Evolutionary conservation across 2,888 invertebrate genomes (phyloP).

Genomic region (Coremacera marginata): DNA sequence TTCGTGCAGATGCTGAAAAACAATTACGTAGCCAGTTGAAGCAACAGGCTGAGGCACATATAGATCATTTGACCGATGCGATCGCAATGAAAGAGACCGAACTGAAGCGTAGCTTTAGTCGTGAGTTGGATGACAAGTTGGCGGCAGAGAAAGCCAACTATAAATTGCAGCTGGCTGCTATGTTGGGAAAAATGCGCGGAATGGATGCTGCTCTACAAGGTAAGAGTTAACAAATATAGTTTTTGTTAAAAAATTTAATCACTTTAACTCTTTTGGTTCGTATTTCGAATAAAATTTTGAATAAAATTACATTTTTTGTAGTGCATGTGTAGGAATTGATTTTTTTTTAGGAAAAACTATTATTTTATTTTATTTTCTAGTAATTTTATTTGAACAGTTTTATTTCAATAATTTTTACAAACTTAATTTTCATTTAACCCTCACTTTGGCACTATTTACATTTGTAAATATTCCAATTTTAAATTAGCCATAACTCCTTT

Average conservation of each 20-base stretch:
- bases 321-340: too few relatives aligned
- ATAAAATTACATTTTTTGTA: too few relatives aligned
- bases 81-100: slow-evolving; percentile 72
- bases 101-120: slow-evolving; percentile 71
- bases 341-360: too few relatives aligned
- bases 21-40: slow-evolving; percentile 84
- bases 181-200: slow-evolving; percentile 81
- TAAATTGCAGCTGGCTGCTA: slow-evolving; percentile 78
- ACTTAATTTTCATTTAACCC: too few relatives aligned
- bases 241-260: not conserved
- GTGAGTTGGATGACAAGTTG: slow-evolving; percentile 77
- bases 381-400: too few relatives aligned
- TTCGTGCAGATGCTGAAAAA: slow-evolving; percentile 77
- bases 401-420: too few relatives aligned
- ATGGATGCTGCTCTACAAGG: slow-evolving; percentile 83
- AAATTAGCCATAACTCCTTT: too few relatives aligned
- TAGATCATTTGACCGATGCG: slow-evolving; percentile 82
- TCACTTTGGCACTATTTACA: too few relatives aligned
- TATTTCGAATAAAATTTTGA: too few relatives aligned
- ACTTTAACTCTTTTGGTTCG: too few relatives aligned
- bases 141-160: slow-evolving; percentile 77
- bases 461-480: too few relatives aligned
- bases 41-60: slow-evolving; percentile 87
- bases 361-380: too few relatives aligned
- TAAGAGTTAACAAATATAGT: slow-evolving; percentile 63